These are phyloP conservation scores for Plodia interpunctella DNA, from an alignment of 1,140 invertebrate species.

Conservation along the genomic window DNA sequence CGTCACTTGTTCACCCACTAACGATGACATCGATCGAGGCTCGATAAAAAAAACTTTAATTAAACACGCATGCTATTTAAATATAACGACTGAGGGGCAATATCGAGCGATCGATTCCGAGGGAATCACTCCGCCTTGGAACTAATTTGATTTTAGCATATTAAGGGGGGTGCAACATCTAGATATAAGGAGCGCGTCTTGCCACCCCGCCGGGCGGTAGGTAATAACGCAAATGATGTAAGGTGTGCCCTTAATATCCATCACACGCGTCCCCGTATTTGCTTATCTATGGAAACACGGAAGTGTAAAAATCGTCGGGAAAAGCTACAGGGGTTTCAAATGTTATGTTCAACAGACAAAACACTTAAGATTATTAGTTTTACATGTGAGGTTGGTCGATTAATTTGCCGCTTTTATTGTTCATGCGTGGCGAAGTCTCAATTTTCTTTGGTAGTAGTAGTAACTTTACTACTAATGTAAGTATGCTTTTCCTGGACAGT, in stretches of 20 bases:
- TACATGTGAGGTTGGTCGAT: not conserved
- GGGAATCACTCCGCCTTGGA: conserved; percentile 67
- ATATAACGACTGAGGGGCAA: conserved; percentile 36
- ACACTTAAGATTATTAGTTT: conserved; percentile 42
- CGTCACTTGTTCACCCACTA: conserved; percentile 36
- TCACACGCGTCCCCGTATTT: conserved; percentile 71
- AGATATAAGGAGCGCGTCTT: conserved; percentile 70
- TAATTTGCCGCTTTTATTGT: not conserved
- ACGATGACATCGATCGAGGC: conserved; percentile 32
- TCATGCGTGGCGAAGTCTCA: not conserved
- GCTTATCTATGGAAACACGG: conserved; percentile 73
- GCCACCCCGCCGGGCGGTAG: conserved; percentile 34
- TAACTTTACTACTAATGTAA: no score
- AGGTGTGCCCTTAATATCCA: conserved; percentile 76
- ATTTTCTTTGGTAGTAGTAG: no score
- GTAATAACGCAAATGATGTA: conserved; percentile 75
- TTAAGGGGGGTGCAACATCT: conserved; percentile 63
- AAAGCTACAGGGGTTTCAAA: conserved; percentile 37
- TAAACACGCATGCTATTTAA: conserved; percentile 15
- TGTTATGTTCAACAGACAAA: conserved; percentile 28
- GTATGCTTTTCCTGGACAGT: no score
- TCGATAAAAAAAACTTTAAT: conserved; percentile 18
- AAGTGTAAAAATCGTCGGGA: conserved; percentile 72
- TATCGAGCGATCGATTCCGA: conserved; percentile 57
- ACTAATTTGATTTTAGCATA: conserved; percentile 77